Evolutionary conservation across 2,888 invertebrate genomes (phyloP), one percentile per base, ranked within the genome.

Genomic region (Silvanus unidentatus): DNA sequence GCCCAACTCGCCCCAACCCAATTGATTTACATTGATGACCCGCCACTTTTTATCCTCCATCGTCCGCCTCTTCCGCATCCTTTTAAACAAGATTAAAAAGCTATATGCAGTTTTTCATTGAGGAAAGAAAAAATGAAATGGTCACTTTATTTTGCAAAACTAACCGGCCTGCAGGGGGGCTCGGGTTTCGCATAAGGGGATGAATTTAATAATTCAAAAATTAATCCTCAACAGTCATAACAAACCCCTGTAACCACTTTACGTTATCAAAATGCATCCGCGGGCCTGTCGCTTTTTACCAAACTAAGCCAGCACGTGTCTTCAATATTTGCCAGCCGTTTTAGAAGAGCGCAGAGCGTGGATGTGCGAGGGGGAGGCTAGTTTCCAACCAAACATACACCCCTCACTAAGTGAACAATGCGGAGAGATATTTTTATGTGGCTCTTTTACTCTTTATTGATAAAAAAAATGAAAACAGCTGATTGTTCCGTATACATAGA

Each of bases 21-120:
- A 70, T 70, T 70, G 70, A 70, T 70, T 70, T 69, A 69, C 70
- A 70, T 70, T 65, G 66, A 68, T 65, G 58, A 54, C 52, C 37
- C 57, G 49, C 46, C 50, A 50, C 53, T 58, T 57, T 59, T 59
- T 62, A 22, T 22, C 22, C 22, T 8, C 8, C 8, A 22, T 22
- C 22, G 22, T 22, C n/a, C n/a, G n/a, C n/a, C n/a, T n/a, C n/a
- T n/a, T n/a, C n/a, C n/a, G n/a, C n/a, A n/a, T n/a, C n/a, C n/a
- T n/a, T n/a, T n/a, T n/a, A n/a, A n/a, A n/a, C n/a, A n/a, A n/a
- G n/a, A n/a, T n/a, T n/a, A n/a, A n/a, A n/a, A n/a, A n/a, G 8
- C 42, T 44, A 39, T 42, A 36, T 36, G 41, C 10, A n/a, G n/a
- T 12, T 32, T 32, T 32, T 32, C 32, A 4, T 32, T 32, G 3